A percentile compares a stretch with the other conserved stretches of the same genome.
phyloP scores from a whole-genome alignment of 2,113 vertebrate species.

The Rhinoderma darwinii region DNA sequence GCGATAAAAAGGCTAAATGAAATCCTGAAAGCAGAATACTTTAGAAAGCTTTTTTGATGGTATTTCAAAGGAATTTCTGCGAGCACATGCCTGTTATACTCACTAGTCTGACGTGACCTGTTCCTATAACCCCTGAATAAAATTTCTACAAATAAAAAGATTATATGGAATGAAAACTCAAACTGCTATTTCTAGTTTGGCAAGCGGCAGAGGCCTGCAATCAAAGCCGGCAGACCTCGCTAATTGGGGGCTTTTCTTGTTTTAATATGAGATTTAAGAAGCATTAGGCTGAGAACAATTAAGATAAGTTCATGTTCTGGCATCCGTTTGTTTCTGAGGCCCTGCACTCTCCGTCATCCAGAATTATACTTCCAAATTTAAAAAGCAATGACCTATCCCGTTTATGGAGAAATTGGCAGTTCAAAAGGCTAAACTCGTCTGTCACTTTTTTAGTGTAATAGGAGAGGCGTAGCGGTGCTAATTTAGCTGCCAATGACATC shows the following conservation, averaged over 20 bases:
- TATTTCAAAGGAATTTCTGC: conserved; percentile 10
- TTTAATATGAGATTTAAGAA: conserved; percentile 53
- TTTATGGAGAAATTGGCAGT: conserved; percentile 55
- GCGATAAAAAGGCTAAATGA: not conserved
- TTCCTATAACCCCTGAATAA: conserved; percentile 45
- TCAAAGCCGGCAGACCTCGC: conserved; percentile 41
- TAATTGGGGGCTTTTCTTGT: conserved; percentile 56
- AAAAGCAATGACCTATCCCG: conserved; percentile 46
- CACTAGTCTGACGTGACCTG: conserved; percentile 40
- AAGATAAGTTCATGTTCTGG: conserved; percentile 53
- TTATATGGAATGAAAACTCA: conserved; percentile 52
- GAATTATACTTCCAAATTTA: conserved; percentile 52
- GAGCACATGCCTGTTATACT: conserved; percentile 21
- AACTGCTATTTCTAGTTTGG: conserved; percentile 41
- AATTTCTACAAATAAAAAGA: conserved; percentile 50
- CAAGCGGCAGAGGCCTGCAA: conserved; percentile 33
- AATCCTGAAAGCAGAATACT: not conserved
- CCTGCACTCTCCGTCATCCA: conserved; percentile 41
- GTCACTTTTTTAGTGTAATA: conserved; percentile 52
- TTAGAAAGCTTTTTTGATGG: not conserved
- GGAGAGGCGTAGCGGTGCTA: conserved; percentile 37
- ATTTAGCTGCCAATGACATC: conserved; percentile 50
- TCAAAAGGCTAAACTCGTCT: conserved; percentile 51
- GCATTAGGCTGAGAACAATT: conserved; percentile 57
- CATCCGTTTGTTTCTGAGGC: conserved; percentile 54